Evolutionary conservation across 2,797 vertebrate species (phyloP).

Genomic region (Eospalax fontanierii): DNA sequence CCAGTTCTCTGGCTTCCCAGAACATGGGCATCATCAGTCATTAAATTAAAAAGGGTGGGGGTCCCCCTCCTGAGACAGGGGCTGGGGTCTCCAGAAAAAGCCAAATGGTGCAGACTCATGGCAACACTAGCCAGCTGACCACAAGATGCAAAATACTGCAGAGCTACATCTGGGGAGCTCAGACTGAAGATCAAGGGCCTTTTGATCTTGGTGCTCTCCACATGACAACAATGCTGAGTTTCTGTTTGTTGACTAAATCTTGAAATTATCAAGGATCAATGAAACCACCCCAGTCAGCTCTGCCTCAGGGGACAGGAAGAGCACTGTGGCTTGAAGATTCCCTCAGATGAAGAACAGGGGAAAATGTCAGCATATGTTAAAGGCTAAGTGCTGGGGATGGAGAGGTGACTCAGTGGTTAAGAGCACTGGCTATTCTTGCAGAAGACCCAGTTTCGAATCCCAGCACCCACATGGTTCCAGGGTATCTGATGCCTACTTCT

Average conservation of each 20-base stretch:
- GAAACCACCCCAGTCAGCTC: conserved; percentile 30
- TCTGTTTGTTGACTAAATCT: not conserved
- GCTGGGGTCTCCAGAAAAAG: not conserved
- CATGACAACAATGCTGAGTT: not conserved
- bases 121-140: not conserved
- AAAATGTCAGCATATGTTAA: not conserved
- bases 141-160: not conserved
- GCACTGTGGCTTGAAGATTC: conserved; percentile 47
- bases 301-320: conserved; percentile 24
- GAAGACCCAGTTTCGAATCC: too few species aligned
- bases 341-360: not conserved
- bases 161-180: not conserved
- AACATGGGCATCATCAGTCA: not conserved
- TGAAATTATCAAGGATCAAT: conserved; percentile 33
- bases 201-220: not conserved
- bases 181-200: not conserved
- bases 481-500: too few species aligned
- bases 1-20: not conserved
- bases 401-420: too few species aligned
- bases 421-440: too few species aligned
- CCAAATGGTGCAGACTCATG: not conserved
- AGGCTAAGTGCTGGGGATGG: not conserved
- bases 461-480: too few species aligned
- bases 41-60: not conserved
- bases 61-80: not conserved